Conservation (phyloP, 1,140 invertebrate species). For the Neodiprion lecontei region DNA sequence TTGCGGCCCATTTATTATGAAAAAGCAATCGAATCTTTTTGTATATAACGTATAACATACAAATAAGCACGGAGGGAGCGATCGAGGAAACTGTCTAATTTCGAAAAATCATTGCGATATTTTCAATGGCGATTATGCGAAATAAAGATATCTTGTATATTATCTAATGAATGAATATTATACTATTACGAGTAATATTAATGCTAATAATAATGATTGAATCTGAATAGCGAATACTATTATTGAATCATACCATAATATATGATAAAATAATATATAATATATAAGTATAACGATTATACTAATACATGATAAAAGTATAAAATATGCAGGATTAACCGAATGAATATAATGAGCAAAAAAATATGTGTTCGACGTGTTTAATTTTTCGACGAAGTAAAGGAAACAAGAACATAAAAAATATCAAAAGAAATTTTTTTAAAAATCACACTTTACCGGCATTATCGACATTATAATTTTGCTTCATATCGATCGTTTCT, state of each 20-base stretch:
- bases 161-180: neutral
- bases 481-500: neutral
- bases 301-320: neutral
- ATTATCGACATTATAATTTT: slow-evolving; percentile 34
- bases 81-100: slow-evolving; percentile 46
- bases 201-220: neutral
- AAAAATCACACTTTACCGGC: slow-evolving; percentile 42
- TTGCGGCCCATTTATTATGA: too few relatives aligned
- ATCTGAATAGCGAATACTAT: too few relatives aligned
- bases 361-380: slow-evolving; percentile 29
- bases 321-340: too few relatives aligned
- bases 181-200: neutral
- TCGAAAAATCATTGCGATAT: slow-evolving; percentile 51
- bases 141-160: slow-evolving; percentile 17
- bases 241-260: too few relatives aligned
- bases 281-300: too few relatives aligned
- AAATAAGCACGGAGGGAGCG: neutral
- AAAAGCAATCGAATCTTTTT: too few relatives aligned
- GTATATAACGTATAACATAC: too few relatives aligned
- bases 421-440: too few relatives aligned
- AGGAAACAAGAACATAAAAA: too few relatives aligned
- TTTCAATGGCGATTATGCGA: slow-evolving; percentile 27
- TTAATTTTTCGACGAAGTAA: slow-evolving; percentile 30
- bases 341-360: slow-evolving; percentile 27
- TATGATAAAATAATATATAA: too few relatives aligned